Evolutionary conservation across 2,888 invertebrate genomes (phyloP), one percentile per base, ranked within the genome.

Genomic region (Nomada ferruginata): DNA sequence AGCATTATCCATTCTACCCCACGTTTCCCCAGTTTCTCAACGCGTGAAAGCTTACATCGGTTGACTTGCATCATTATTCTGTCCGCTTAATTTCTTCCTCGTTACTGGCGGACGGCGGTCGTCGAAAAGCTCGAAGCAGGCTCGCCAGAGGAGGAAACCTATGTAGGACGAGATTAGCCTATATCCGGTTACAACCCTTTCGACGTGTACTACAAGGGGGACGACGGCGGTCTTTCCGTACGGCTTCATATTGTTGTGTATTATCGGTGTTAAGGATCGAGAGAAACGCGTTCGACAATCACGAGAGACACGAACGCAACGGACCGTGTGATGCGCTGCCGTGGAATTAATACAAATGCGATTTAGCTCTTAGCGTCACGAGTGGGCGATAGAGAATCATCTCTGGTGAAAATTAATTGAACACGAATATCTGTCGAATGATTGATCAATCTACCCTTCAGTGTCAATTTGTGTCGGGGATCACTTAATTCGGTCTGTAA

Each of bases 131-230:
- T 9, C 74, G 59, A 36, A 60, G 42, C 20, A 59, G 60, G 52
- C 73, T 42, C 53, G 50, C 26, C 18, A 20, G 52, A 68, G 69
- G 61, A 78, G 73, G 90, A 90, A 91, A 85, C 91, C 89, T 69
- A 55, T 53, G 59, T 59, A 44, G 63, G 59, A 64, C 74, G 75
- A 85, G 90, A 90, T 91, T 91, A 90, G 85, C 86, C 86, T 88
- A 87, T 91, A 91, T 91, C 90, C 78, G 82, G 89, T 91, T 91
- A 91, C 90, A 86, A 73, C 82, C 85, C 87, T 85, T 89, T 90
- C 86, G 81, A 79, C 85, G 79, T 71, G 70, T 82, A 52, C 71
- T 72, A 87, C 80, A 69, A 69, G 75, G 47, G 13, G 64, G 79
- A 64, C 77, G 70, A 76, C 76, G 74, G 74, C 68, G 13, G 68